phyloP scores from a whole-genome alignment of 2,113 vertebrate species.

The Prochilodus magdalenae region DNA sequence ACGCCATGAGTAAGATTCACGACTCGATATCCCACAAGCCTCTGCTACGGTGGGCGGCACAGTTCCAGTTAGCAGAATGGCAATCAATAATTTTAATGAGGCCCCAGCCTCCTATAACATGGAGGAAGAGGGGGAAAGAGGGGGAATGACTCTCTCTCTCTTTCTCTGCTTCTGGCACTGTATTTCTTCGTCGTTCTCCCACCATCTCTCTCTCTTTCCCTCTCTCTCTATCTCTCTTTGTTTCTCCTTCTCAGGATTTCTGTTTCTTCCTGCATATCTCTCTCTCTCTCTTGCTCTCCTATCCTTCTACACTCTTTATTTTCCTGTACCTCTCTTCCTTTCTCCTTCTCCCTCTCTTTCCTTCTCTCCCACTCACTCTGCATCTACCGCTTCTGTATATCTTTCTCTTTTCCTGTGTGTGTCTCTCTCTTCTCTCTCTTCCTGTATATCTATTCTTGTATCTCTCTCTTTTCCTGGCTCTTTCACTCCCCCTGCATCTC shows the following conservation, averaged over 20 bases:
- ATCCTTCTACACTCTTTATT: background rate
- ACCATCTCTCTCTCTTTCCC: background rate
- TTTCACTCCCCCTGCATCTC: background rate
- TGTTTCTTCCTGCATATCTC: background rate
- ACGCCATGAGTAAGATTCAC: conserved; percentile 26
- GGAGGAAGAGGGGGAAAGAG: conserved; percentile 83
- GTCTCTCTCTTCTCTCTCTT: background rate
- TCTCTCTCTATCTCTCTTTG: background rate
- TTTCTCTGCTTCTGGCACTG: background rate
- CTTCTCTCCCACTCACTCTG: background rate
- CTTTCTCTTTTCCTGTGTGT: background rate
- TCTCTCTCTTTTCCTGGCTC: background rate
- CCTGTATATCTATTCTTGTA: background rate
- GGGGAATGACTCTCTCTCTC: conserved; percentile 34
- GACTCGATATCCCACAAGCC: conserved; percentile 37
- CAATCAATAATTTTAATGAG: conserved; percentile 91
- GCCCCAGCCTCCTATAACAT: conserved; percentile 87
- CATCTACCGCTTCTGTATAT: background rate
- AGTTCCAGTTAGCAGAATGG: conserved; percentile 81
- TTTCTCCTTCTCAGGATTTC: background rate
- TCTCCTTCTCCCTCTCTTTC: background rate
- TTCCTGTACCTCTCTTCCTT: background rate
- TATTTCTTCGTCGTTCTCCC: background rate
- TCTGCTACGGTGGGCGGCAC: conserved; percentile 22
- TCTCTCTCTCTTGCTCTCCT: background rate